phyloP scores from a whole-genome alignment of 2,888 invertebrate genomes.

The Ommatoiulus sabulosus region DNA sequence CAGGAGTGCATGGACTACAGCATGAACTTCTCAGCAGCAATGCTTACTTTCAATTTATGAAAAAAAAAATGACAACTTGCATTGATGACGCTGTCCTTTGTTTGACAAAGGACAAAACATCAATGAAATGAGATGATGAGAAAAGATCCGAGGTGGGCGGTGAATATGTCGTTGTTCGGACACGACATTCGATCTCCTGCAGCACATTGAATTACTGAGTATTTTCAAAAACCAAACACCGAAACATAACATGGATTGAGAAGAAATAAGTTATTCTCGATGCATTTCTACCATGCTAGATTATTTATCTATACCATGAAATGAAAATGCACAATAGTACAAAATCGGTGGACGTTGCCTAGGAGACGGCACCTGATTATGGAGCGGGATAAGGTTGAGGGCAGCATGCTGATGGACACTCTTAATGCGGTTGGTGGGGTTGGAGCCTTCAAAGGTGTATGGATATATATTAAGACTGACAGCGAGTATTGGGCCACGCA shows the following conservation, averaged over 20 bases:
- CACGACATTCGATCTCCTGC: too few species aligned
- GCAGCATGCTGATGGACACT: background rate
- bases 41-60: too few species aligned
- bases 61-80: too few species aligned
- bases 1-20: too few species aligned
- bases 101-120: too few species aligned
- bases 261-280: background rate
- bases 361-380: background rate
- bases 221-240: background rate
- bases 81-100: too few species aligned
- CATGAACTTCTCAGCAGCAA: too few species aligned
- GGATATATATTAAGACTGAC: background rate
- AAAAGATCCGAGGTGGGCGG: too few species aligned
- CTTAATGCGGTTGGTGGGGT: background rate
- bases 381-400: background rate
- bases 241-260: background rate
- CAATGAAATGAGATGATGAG: too few species aligned
- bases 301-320: background rate
- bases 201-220: background rate
- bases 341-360: background rate
- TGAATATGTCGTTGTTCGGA: too few species aligned
- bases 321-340: background rate
- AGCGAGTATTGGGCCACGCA: background rate
- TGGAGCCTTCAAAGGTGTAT: background rate
- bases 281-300: background rate